Percentiles rank a stretch among this genome's conserved stretches.
Evolutionary conservation across 2,797 vertebrate genomes (phyloP).

Genomic region (Anas georgica): DNA sequence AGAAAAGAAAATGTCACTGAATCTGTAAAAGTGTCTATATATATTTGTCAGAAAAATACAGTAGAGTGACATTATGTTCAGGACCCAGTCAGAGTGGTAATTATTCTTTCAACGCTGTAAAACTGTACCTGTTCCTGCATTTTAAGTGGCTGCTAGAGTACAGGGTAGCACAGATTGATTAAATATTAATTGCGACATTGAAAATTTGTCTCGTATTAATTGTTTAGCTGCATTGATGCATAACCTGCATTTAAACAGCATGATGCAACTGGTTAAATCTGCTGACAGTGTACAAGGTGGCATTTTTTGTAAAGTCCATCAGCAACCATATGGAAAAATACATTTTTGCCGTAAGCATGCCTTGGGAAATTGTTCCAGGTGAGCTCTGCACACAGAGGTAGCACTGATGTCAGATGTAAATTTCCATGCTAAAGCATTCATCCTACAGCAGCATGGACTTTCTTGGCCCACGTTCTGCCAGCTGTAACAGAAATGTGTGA

Average conservation of each 20-base stretch:
- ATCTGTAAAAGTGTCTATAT: neutral
- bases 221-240: neutral
- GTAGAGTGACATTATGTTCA: constrained; percentile 14
- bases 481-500: neutral
- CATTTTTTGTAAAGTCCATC: neutral
- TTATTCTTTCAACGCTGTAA: constrained; percentile 45
- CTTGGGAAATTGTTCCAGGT: neutral
- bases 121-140: constrained; percentile 11
- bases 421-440: neutral
- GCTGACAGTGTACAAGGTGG: neutral
- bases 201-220: neutral
- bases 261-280: neutral
- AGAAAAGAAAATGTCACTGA: constrained; percentile 37
- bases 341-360: neutral
- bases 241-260: neutral
- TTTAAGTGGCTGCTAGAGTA: constrained; percentile 47
- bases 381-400: neutral
- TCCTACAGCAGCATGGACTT: neutral
- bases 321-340: neutral
- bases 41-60: constrained; percentile 40
- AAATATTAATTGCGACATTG: constrained; percentile 55
- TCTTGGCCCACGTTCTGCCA: neutral
- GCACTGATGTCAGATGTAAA: neutral
- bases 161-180: neutral
- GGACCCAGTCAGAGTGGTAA: constrained; percentile 37